These are phyloP conservation scores for Pristionchus entomophagus DNA, from an alignment of 2,888 invertebrate genomes.

Conservation along the genomic window DNA sequence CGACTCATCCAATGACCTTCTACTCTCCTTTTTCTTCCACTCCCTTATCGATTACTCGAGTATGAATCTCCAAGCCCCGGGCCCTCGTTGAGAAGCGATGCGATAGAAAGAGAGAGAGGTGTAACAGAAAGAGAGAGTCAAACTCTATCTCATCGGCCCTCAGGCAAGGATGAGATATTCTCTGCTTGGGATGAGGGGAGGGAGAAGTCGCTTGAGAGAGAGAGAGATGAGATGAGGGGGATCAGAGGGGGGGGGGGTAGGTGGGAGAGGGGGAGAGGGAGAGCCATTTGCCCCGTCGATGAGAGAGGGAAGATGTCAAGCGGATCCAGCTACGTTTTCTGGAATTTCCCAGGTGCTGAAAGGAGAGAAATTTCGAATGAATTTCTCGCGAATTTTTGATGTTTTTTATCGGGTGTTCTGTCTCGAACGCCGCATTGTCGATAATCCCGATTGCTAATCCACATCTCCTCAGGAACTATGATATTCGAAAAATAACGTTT, in stretches of 20 bases:
- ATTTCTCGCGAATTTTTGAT: too few relatives aligned
- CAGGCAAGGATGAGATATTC: not conserved
- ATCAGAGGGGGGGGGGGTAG: not conserved
- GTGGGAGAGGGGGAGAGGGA: conserved; percentile 1
- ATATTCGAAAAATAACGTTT: too few relatives aligned
- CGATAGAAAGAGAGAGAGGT: not conserved
- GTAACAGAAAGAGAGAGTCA: conserved; percentile 21
- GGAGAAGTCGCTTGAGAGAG: not conserved
- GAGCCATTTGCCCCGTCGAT: conserved; percentile 22
- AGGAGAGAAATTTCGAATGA: not conserved
- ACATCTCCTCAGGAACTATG: too few relatives aligned
- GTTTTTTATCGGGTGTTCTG: too few relatives aligned
- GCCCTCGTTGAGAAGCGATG: not conserved
- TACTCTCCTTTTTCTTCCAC: not conserved
- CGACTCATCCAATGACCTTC: too few relatives aligned
- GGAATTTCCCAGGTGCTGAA: conserved; percentile 5
- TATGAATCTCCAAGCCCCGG: not conserved
- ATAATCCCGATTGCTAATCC: too few relatives aligned
- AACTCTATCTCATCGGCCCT: not conserved
- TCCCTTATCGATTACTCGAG: conserved; percentile 11
- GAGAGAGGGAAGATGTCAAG: conserved; percentile 28
- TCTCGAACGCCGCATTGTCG: too few relatives aligned
- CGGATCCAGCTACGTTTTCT: not conserved
- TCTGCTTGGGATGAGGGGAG: not conserved
- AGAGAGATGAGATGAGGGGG: too few relatives aligned